A percentile compares a stretch with the other conserved stretches of the same genome.
Conservation (phyloP, 2,797 vertebrate species). For the Galagoides demidoff region DNA sequence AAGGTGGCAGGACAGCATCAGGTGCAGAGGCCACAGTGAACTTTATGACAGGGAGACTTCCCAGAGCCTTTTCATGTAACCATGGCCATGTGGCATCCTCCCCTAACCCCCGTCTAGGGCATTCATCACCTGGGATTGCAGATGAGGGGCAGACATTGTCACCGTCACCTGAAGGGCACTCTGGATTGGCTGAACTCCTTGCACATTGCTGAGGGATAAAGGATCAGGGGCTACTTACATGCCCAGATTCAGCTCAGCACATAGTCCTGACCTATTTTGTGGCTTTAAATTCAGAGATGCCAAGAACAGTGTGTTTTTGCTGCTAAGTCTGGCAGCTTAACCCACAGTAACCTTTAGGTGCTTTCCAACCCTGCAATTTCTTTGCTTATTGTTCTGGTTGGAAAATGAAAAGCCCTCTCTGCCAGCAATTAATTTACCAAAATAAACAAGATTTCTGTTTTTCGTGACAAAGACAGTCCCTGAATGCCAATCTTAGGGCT, state of each 20-base stretch:
- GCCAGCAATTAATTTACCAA: slow-evolving; percentile 76
- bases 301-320: not conserved
- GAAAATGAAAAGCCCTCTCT: slow-evolving; percentile 63
- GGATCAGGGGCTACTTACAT: not conserved
- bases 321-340: not conserved
- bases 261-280: not conserved
- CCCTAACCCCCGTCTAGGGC: not conserved
- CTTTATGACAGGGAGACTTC: not conserved
- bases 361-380: slow-evolving; percentile 40
- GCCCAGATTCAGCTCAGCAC: not conserved
- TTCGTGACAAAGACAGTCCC: slow-evolving; percentile 56
- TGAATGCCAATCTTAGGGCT: slow-evolving; percentile 68
- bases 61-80: not conserved
- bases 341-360: slow-evolving; percentile 40
- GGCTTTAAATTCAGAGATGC: not conserved
- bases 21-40: not conserved
- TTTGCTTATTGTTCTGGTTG: slow-evolving; percentile 60
- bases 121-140: not conserved
- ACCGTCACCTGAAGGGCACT: not conserved
- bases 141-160: not conserved
- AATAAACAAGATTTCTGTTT: slow-evolving; percentile 80
- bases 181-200: not conserved
- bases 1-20: not conserved
- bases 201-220: not conserved
- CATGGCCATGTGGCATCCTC: not conserved